Base-by-base conservation (phyloP, 2,888 invertebrate species). In the Exocentrus adspersus region DNA sequence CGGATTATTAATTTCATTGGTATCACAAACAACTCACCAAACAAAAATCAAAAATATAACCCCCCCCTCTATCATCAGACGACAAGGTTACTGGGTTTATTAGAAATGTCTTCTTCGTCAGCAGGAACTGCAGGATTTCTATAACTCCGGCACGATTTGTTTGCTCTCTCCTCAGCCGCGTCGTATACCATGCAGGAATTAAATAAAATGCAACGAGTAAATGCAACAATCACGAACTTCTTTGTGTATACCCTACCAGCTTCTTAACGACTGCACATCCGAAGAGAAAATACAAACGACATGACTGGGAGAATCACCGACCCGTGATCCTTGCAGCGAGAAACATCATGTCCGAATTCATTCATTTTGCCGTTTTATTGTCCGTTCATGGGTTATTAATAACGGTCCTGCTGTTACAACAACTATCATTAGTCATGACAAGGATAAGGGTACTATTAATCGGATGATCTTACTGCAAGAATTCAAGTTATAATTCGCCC, bases 351-450 rank as follows among this genome's bases (percentile, higher is more conserved):
- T 69, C 66, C 66, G 54, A 69, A 64, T 62, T 60, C 53, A 58
- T 64, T 66, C 43, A 30, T 62, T n/a, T 60, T 46, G 63, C 37
- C 60, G 60, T 62, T 48, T 64, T 50, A 59, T 64, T 57, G 57
- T 65, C 60, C 43, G 58, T 67, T 62, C 70, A 62, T 61, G 70
- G 66, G 65, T 68, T 71, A 71, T 71, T 70, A 71, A 68, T 70
- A 67, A 71, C 52, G 64, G 60, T 61, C 67, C 67, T 48, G 52
- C 60, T 64, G 52, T 30, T 45, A 51, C 64, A 65, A 64, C 57
- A 60, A 53, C 58, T 28, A 60, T 64, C 51, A 67, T 61, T 61
- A 64, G 30, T 57, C 61, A 51, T 20, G 43, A 60, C 56, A 5
- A n/a, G 14, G n/a, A n/a, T n/a, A n/a, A n/a, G n/a, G 12, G 12